Percentiles rank a stretch among this genome's conserved stretches.
phyloP scores from a whole-genome alignment of 2,888 invertebrate genomes.

The Lissocephala sabroskyi region DNA sequence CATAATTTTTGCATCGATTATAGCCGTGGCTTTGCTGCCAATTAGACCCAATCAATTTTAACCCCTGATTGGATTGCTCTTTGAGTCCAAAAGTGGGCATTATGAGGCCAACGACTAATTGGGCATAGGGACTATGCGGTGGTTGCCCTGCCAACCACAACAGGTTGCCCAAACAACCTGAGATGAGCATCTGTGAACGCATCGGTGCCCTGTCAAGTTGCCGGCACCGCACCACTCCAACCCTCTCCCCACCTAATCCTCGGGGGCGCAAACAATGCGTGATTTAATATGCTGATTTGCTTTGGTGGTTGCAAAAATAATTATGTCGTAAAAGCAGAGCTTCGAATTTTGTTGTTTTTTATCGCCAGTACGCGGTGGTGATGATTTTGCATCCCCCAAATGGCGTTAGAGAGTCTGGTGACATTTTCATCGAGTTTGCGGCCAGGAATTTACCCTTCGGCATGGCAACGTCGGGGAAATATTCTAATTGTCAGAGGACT shows the following conservation, averaged over 20 bases:
- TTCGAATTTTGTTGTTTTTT: no score
- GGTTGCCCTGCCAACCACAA: conserved; percentile 12
- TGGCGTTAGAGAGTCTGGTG: conserved; percentile 31
- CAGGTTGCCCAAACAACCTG: conserved; percentile 38
- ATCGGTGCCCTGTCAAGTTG: conserved; percentile 39
- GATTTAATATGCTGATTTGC: conserved; percentile 19
- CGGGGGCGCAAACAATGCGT: not conserved
- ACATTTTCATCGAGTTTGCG: conserved; percentile 50
- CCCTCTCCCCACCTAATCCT: not conserved
- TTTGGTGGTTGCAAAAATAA: conserved; percentile 34
- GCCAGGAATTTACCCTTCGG: conserved; percentile 51
- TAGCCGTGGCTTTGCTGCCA: no score
- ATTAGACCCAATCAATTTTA: no score
- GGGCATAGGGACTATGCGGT: not conserved
- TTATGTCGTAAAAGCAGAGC: conserved; percentile 20
- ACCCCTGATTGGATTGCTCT: no score
- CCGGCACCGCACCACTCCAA: no score
- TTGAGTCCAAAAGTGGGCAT: no score
- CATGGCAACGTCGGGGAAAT: conserved; percentile 45
- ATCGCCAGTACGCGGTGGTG: no score
- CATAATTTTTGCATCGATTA: no score
- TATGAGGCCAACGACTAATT: not conserved
- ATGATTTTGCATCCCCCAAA: not conserved
- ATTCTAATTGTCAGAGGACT: conserved; percentile 63
- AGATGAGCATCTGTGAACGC: conserved; percentile 27